These are phyloP conservation scores for Cydia strobilella DNA, from an alignment of 1,140 invertebrate species.

Conservation along the genomic window DNA sequence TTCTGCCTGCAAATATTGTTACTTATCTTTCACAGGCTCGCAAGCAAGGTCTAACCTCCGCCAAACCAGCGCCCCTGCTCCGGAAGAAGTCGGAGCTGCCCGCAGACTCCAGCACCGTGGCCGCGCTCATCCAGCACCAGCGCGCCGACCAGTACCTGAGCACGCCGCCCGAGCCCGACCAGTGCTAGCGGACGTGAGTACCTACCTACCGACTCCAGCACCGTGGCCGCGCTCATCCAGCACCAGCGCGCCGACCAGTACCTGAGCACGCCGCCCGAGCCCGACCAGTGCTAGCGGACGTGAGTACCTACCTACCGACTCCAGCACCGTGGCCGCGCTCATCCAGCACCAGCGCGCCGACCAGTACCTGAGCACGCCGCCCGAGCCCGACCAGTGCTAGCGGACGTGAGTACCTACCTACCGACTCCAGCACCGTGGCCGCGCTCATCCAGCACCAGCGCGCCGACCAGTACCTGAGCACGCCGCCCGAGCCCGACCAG, in stretches of 20 bases:
- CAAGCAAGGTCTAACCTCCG: slow-evolving; percentile 71
- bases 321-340: slow-evolving; percentile 87
- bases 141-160: slow-evolving; percentile 91
- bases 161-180: slow-evolving; percentile 91
- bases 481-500: slow-evolving; percentile 91
- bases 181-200: slow-evolving; percentile 87
- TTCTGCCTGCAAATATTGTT: not conserved
- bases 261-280: slow-evolving; percentile 89
- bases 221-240: slow-evolving; percentile 93
- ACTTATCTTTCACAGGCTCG: slow-evolving; percentile 46
- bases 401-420: slow-evolving; percentile 81
- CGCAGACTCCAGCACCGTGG: slow-evolving; percentile 93
- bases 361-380: no score
- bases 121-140: slow-evolving; percentile 95
- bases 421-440: slow-evolving; percentile 93
- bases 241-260: slow-evolving; percentile 95
- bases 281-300: slow-evolving; percentile 89
- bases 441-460: slow-evolving; percentile 95
- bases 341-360: slow-evolving; percentile 80
- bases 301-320: not conserved
- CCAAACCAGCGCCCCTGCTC: slow-evolving; percentile 92
- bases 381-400: no score
- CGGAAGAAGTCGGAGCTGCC: slow-evolving; percentile 97
- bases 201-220: slow-evolving; percentile 94
- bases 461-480: slow-evolving; percentile 90